These are phyloP conservation scores for Zootoca vivipara DNA, from an alignment of 2,113 vertebrate genomes.

Conservation along the genomic window DNA sequence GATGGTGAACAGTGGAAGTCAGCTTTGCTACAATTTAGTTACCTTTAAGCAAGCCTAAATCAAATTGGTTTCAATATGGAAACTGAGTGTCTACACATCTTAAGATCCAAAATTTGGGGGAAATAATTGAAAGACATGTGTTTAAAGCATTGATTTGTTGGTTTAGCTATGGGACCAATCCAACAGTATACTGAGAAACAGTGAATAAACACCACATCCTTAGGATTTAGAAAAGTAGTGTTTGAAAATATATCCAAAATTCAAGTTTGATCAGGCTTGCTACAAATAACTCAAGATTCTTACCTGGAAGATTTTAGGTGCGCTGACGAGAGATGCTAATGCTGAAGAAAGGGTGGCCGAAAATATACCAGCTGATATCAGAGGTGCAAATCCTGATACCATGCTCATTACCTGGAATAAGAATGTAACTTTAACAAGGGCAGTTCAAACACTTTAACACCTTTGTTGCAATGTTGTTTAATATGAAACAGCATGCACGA, in stretches of 20 bases:
- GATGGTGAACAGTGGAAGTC: neutral
- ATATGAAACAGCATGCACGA: neutral
- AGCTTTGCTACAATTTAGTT: neutral
- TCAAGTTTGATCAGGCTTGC: neutral
- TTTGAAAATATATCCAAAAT: neutral
- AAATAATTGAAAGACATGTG: neutral
- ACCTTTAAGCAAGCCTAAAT: neutral
- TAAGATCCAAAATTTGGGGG: neutral
- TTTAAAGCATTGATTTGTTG: neutral
- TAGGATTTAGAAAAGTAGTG: rapidly evolving
- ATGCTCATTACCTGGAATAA: slow-evolving; percentile 89
- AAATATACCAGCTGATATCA: slow-evolving; percentile 97
- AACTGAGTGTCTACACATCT: neutral
- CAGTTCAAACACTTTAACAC: neutral
- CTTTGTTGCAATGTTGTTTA: neutral
- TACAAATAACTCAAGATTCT: slow-evolving; percentile 21
- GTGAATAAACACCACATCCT: neutral
- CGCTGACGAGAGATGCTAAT: slow-evolving; percentile 97
- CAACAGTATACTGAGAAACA: neutral
- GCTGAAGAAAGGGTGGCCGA: slow-evolving; percentile 97
- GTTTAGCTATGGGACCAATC: neutral
- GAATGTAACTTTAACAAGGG: neutral
- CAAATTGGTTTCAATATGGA: neutral
- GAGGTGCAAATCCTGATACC: slow-evolving; percentile 93
- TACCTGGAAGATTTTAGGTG: slow-evolving; percentile 98